Conservation (phyloP, 2,797 vertebrate species). For the Semotilus atromaculatus region DNA sequence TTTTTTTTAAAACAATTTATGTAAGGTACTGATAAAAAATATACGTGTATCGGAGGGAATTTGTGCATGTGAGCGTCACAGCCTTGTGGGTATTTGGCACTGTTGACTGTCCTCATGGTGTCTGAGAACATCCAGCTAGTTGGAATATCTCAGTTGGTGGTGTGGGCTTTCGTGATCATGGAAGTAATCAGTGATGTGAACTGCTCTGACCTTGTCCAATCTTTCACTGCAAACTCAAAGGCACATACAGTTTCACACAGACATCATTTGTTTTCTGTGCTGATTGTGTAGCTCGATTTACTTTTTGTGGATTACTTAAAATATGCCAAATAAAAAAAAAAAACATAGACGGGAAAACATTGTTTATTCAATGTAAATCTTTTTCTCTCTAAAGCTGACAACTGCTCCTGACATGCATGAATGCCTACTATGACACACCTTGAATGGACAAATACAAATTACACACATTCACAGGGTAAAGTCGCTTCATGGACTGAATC, state of each 20-base stretch:
- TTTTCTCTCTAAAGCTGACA: background rate
- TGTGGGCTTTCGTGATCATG: background rate
- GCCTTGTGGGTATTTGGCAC: background rate
- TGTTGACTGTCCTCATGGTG: background rate
- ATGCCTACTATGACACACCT: background rate
- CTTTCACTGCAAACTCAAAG: too few species aligned
- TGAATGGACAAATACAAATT: background rate
- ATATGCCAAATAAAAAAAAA: background rate
- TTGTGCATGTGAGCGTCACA: background rate
- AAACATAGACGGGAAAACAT: background rate
- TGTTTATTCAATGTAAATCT: background rate
- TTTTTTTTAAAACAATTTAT: background rate
- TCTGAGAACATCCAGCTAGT: background rate
- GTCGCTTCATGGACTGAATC: background rate
- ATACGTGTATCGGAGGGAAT: too few species aligned
- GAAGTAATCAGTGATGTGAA: constrained; percentile 7
- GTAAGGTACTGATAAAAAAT: background rate
- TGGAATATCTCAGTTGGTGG: constrained; percentile 3
- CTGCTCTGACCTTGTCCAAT: background rate
- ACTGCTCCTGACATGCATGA: background rate
- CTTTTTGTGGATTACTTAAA: background rate
- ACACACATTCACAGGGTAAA: background rate
- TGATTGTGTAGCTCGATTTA: background rate
- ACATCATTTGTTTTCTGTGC: background rate
- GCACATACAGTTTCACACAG: background rate